Base-by-base conservation (phyloP, 2,797 vertebrate species). In the Leptoclinus maculatus region DNA sequence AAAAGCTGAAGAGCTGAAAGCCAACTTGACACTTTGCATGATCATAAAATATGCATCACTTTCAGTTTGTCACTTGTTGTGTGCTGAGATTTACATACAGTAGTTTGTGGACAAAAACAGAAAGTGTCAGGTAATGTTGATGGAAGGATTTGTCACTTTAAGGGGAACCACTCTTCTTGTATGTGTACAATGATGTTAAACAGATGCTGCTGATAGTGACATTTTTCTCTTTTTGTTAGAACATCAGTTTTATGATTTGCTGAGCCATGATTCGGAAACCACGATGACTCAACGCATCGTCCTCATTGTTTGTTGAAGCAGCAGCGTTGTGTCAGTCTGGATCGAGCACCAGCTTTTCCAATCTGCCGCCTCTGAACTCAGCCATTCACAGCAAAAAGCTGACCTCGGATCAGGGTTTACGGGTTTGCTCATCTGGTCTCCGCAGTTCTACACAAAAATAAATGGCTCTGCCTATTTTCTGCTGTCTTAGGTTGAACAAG, bases 381-480 rank as follows among this genome's bases (percentile, higher is more conserved):
- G 56, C 53, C 56, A 19, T 53, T 80, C n/a, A 62, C 64, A 41
- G 53, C 51, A n/a, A 68, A 51, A 29, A 67, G 25, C 67, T 86
- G 81, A 87, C 75, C 82, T 27, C 3, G 27, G 89, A 87, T 84
- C 83, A 64, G 76, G 79, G 76, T 85, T 83, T 73, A 74, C 64
- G 59, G 74, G 76, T 76, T 64, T 71, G 63, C 78, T 71, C 82
- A 71, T 83, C 68, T 88, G 67, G 27, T 65, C 70, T 59, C 43
- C 0, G 56, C 72, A 53, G 63, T 53, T 68, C 49, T 67, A 38
- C 36, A 12, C 68, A 62, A 80, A 83, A 60, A 86, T 71, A 74
- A 85, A 84, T 66, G 83, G 19, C 74, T 79, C 1, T 0, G 51
- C 66, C 74, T 78, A 70, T 83, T 87, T 87, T 83, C 71, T 73